phyloP scores from a whole-genome alignment of 2,113 vertebrate species.

The Lathamus discolor region DNA sequence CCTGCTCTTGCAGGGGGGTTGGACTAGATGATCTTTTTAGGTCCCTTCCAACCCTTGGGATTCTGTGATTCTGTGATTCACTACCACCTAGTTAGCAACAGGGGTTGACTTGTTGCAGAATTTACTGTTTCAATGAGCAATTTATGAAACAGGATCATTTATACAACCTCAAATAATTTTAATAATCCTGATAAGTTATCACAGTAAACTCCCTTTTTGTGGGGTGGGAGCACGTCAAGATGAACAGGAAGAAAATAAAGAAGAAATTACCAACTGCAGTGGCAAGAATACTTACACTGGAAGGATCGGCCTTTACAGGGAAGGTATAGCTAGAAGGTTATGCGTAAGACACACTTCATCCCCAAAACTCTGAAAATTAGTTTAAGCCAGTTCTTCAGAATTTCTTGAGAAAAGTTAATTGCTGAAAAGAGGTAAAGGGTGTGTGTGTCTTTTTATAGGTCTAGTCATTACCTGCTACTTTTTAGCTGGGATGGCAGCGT shows the following conservation, averaged over 20 bases:
- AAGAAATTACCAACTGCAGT: neutral
- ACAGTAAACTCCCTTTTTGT: neutral
- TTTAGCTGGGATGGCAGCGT: neutral
- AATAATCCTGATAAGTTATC: neutral
- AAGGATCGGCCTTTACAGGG: neutral
- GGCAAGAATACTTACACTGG: neutral
- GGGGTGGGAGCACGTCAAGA: neutral
- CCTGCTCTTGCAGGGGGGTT: too few species aligned
- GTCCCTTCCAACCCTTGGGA: too few species aligned
- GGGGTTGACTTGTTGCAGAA: neutral
- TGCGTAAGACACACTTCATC: neutral
- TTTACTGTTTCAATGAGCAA: neutral
- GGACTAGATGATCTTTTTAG: too few species aligned
- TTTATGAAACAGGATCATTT: neutral
- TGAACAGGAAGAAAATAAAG: neutral
- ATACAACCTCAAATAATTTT: neutral
- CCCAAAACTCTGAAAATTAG: neutral
- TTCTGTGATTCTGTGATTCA: too few species aligned
- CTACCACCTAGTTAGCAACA: neutral
- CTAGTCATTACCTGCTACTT: neutral
- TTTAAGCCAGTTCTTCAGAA: neutral
- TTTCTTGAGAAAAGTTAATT: neutral
- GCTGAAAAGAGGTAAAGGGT: neutral
- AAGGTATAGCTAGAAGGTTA: neutral
- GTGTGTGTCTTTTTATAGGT: neutral